These are phyloP conservation scores for Lutjanus campechanus DNA, from an alignment of 2,797 vertebrate species.

Conservation along the genomic window DNA sequence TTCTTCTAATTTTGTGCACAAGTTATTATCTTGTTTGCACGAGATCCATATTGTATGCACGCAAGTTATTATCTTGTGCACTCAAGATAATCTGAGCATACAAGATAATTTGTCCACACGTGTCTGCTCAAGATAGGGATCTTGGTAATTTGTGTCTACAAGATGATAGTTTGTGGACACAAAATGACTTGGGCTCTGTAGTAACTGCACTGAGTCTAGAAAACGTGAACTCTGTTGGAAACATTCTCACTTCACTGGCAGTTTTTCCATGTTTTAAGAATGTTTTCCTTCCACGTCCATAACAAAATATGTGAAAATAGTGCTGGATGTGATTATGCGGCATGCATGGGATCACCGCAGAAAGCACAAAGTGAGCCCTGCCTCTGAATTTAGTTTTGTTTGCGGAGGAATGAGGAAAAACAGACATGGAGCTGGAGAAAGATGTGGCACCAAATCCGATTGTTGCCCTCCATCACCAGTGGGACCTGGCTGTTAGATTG, in stretches of 20 bases:
- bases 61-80: not conserved
- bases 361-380: slow-evolving; percentile 22
- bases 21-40: not conserved
- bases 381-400: slow-evolving; percentile 44
- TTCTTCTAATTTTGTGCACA: not conserved
- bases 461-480: slow-evolving; percentile 63
- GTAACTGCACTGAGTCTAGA: not conserved
- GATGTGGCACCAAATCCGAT: slow-evolving; percentile 62
- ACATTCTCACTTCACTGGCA: not conserved
- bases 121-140: slow-evolving; percentile 3
- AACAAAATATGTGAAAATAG: not conserved
- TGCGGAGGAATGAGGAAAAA: slow-evolving; percentile 33
- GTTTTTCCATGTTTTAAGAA: not conserved
- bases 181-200: not conserved
- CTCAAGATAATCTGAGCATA: not conserved
- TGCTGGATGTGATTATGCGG: slow-evolving; percentile 54
- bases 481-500: slow-evolving; percentile 69
- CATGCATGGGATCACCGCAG: slow-evolving; percentile 11
- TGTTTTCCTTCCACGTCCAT: not conserved
- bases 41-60: not conserved
- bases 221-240: too few species aligned
- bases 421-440: slow-evolving; percentile 44
- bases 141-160: not conserved
- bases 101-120: slow-evolving; percentile 2
- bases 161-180: not conserved